phyloP scores from a whole-genome alignment of 2,113 vertebrate species.

The Eonycteris spelaea region DNA sequence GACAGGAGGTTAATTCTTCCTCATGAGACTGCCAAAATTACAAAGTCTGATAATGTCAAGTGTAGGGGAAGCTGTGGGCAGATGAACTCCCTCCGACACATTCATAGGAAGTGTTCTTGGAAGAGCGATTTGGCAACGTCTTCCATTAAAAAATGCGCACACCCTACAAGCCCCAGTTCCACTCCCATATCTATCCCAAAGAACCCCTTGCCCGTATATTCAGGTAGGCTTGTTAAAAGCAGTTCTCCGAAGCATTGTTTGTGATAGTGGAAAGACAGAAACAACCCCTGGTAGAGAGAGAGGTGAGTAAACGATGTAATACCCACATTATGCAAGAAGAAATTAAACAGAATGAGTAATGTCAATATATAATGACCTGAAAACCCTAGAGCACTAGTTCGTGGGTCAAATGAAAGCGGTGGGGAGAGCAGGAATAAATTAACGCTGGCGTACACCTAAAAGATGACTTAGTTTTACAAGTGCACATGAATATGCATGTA shows the following conservation, averaged over 20 bases:
- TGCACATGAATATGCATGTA: fast-evolving
- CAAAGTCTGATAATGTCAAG: neutral
- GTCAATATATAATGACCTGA: neutral
- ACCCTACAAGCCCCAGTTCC: neutral
- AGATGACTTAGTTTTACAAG: neutral
- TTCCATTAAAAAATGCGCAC: neutral
- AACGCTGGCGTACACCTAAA: neutral
- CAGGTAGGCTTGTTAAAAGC: neutral
- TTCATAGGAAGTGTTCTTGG: neutral
- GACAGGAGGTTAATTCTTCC: neutral
- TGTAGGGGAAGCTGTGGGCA: neutral
- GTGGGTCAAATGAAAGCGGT: neutral
- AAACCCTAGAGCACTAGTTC: neutral
- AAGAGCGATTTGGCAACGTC: neutral
- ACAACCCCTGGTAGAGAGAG: neutral
- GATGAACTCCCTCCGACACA: neutral
- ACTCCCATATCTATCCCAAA: neutral
- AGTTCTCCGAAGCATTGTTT: neutral
- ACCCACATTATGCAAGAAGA: neutral
- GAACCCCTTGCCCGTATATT: neutral
- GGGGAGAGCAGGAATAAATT: neutral
- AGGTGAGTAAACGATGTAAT: neutral
- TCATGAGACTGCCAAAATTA: neutral
- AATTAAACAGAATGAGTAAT: neutral
- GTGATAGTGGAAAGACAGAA: neutral